Base-by-base conservation (phyloP, 2,888 invertebrate species). In the Malacosoma neustria region DNA sequence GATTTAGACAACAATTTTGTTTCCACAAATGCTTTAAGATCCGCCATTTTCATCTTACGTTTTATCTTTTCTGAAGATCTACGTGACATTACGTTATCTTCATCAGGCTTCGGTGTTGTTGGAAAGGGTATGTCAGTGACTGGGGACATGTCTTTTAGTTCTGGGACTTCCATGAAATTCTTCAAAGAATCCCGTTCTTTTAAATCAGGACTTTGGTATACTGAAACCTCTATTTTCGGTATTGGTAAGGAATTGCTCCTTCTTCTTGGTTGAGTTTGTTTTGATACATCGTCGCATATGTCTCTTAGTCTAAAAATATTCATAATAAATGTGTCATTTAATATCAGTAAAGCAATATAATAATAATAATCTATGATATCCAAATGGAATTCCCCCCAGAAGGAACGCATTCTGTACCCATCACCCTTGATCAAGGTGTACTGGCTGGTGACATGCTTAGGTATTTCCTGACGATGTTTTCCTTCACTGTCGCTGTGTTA, bases 161-260 rank as follows among this genome's bases (percentile, higher is more conserved):
- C 94, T 0, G 93, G 93, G 3, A 93, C 88, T 66, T 94, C 94
- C 41, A 93, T 92, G 40, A 92, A 92, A 57, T 93, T 93, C 64
- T 93, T 93, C 3, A 88, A 51, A 0, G 89, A 89, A 37, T 91
- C 91, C 11, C 87, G 85, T 45, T 90, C 90, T 55, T 89, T 91
- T 13, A 87, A 82, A 40, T 92, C 93, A 0, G 91, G 91, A 52
- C 92, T 93, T 68, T 94, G 93, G 63, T 94, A 94, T 14, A 94
- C 82, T 0, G 96, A 95, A 1, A 96, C 92, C 73, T 96, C 95
- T 41, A 96, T 96, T 82, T 96, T 96, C 1, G 96, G 96, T 64
- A 96, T 95, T 0, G 98, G 98, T 37, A 98, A 76, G 0, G 98
- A 98, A 64, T 95, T 96, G 59, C 98, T 97, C 36, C 98, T 88